phyloP scores from a whole-genome alignment of 2,797 vertebrate genomes.

The Enteromius thamalakanensis region DNA sequence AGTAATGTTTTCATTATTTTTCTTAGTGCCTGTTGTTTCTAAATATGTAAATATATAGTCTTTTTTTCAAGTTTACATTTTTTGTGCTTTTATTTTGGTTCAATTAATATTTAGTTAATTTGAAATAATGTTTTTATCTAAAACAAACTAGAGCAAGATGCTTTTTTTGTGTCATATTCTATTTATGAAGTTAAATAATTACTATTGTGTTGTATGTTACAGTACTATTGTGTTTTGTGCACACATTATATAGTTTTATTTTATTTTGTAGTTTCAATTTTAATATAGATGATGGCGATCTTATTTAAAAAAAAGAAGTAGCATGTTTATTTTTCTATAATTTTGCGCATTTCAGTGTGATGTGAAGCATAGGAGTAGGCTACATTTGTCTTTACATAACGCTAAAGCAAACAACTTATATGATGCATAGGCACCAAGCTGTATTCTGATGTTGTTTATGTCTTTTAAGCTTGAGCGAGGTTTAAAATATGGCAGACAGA shows the following conservation, averaged over 20 bases:
- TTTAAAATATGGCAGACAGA: not conserved
- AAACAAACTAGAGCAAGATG: not conserved
- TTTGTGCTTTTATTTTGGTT: not conserved
- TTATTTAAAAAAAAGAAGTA: too few relatives aligned
- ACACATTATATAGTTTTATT: not conserved
- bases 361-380: not conserved
- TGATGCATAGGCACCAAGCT: not conserved
- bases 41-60: not conserved
- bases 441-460: slow-evolving; percentile 1
- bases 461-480: slow-evolving; percentile 5
- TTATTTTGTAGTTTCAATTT: not conserved
- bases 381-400: not conserved
- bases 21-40: not conserved
- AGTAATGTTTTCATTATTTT: not conserved
- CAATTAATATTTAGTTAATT: not conserved
- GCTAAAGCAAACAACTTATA: not conserved
- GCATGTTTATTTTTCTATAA: not conserved
- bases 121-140: not conserved
- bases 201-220: not conserved
- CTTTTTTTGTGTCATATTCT: not conserved
- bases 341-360: not conserved
- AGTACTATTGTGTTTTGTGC: not conserved
- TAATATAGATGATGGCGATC: not conserved
- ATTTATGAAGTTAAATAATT: not conserved
- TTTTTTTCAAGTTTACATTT: not conserved